phyloP scores from a whole-genome alignment of 2,797 vertebrate genomes.

The Chiloscyllium punctatum region DNA sequence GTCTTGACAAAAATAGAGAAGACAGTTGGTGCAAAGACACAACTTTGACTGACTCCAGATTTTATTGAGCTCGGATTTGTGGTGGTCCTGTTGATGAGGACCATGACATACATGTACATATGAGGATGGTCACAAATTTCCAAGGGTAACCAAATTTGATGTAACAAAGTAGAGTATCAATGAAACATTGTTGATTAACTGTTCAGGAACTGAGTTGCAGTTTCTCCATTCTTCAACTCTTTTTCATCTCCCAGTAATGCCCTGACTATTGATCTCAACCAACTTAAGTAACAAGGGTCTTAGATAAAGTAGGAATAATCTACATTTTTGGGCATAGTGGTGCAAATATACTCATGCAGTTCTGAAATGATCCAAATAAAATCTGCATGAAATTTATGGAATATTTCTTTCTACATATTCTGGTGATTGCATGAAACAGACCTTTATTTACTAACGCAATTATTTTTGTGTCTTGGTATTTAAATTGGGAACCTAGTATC shows the following conservation, averaged over 20 bases:
- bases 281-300: background rate
- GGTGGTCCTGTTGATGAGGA: too few relatives aligned
- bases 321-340: background rate
- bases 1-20: too few relatives aligned
- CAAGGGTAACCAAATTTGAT: too few relatives aligned
- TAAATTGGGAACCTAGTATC: background rate
- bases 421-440: background rate
- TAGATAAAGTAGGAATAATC: background rate
- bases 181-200: background rate
- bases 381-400: background rate
- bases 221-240: background rate
- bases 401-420: background rate
- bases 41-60: too few relatives aligned
- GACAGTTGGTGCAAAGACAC: too few relatives aligned
- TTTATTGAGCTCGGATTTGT: too few relatives aligned
- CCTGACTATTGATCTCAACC: background rate
- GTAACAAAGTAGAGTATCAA: background rate
- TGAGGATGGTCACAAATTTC: too few relatives aligned
- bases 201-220: background rate
- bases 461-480: background rate
- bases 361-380: background rate
- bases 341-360: background rate
- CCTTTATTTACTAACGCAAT: too few relatives aligned
- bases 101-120: too few relatives aligned
- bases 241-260: background rate